Evolutionary conservation across 1,140 invertebrate species (phyloP).

Genomic region (Anagrus nilaparvatae): DNA sequence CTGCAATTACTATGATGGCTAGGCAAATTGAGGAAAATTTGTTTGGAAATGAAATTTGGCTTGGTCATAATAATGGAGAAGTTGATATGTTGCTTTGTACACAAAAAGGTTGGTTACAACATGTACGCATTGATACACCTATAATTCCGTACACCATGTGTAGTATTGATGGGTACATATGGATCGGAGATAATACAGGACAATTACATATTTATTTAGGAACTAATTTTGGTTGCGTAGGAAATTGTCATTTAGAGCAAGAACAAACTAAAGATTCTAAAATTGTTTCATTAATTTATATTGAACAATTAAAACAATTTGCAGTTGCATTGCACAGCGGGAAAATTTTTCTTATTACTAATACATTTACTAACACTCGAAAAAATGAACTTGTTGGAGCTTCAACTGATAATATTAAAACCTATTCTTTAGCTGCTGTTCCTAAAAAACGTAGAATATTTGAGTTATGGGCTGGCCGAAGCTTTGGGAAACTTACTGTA

Average conservation of each 20-base stretch:
- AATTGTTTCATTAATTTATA: conserved; percentile 53
- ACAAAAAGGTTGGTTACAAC: conserved; percentile 48
- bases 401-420: conserved; percentile 28
- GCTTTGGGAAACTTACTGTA: conserved; percentile 60
- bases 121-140: conserved; percentile 44
- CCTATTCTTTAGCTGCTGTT: conserved; percentile 35
- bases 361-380: conserved; percentile 34
- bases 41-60: conserved; percentile 53
- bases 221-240: conserved; percentile 39
- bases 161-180: conserved; percentile 60
- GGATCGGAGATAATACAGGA: conserved; percentile 77
- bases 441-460: conserved; percentile 29
- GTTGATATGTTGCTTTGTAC: conserved; percentile 55
- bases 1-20: conserved; percentile 39
- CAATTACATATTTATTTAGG: conserved; percentile 64
- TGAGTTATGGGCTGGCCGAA: conserved; percentile 63
- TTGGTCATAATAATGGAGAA: conserved; percentile 59
- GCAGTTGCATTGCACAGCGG: conserved; percentile 64
- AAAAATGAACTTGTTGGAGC: conserved; percentile 29
- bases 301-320: conserved; percentile 56
- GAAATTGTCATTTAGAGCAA: conserved; percentile 41
- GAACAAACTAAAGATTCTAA: conserved; percentile 42
- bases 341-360: conserved; percentile 55
- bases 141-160: conserved; percentile 55
- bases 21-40: conserved; percentile 30